These are phyloP conservation scores for Tetraodon nigroviridis DNA, from an alignment of 2,113 vertebrate species.

Conservation along the genomic window DNA sequence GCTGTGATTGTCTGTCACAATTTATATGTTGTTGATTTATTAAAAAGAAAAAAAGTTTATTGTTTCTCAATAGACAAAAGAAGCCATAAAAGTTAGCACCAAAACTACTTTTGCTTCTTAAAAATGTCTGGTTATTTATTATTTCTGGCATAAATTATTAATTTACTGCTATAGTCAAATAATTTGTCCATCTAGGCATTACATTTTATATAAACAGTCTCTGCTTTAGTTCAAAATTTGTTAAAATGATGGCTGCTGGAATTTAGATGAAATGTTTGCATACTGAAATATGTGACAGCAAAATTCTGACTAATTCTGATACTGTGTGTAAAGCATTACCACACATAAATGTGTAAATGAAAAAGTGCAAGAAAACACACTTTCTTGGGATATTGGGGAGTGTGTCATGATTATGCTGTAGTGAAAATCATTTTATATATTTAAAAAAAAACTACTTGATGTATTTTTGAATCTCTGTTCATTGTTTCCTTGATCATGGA, in stretches of 20 bases:
- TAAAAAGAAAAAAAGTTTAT: background rate
- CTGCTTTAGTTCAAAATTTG: constrained; percentile 3
- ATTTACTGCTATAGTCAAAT: constrained; percentile 2
- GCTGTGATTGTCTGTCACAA: background rate
- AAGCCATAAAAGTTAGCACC: constrained; percentile 15
- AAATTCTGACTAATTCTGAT: background rate
- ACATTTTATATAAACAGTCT: constrained; percentile 13
- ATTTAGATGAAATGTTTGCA: background rate
- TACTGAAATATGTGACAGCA: background rate
- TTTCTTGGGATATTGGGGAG: constrained; percentile 11
- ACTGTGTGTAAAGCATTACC: background rate
- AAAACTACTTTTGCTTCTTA: constrained; percentile 27
- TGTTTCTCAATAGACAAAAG: constrained; percentile 12
- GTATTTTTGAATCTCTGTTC: constrained; percentile 28
- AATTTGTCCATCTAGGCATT: constrained; percentile 14
- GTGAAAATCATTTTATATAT: constrained; percentile 7
- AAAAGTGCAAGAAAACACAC: background rate
- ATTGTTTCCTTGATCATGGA: background rate
- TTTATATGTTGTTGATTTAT: background rate
- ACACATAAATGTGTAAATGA: background rate
- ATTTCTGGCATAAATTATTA: constrained; percentile 56
- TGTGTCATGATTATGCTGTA: constrained; percentile 4
- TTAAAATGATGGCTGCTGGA: background rate
- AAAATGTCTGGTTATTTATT: constrained; percentile 30
- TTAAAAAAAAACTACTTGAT: constrained; percentile 20